phyloP scores from a whole-genome alignment of 2,797 vertebrate species.

The Catharus ustulatus region DNA sequence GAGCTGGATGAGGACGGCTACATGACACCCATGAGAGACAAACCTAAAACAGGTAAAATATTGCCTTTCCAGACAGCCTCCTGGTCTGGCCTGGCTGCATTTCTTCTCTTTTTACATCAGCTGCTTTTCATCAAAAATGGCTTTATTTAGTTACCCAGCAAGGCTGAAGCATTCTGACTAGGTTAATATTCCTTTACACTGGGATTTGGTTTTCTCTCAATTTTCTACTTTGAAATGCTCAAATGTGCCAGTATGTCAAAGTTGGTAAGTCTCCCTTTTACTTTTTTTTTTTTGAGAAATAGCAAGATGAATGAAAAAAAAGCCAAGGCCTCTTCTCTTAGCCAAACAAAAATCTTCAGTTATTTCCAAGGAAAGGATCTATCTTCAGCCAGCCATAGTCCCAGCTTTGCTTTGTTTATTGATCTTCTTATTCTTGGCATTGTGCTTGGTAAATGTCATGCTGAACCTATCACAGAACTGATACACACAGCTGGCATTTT shows the following conservation, averaged over 20 bases:
- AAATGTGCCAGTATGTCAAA: neutral
- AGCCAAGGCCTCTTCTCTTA: neutral
- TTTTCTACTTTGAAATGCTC: neutral
- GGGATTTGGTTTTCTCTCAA: neutral
- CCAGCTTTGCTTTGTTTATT: slow-evolving; percentile 7
- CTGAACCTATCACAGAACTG: neutral
- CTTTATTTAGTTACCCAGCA: neutral
- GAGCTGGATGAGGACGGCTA: slow-evolving; percentile 91
- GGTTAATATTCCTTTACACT: neutral
- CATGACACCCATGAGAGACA: slow-evolving; percentile 94
- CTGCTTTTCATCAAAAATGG: neutral
- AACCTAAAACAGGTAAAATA: slow-evolving; percentile 87
- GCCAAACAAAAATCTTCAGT: neutral
- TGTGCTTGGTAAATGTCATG: slow-evolving; percentile 42
- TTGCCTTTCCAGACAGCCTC: neutral
- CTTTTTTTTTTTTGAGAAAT: neutral
- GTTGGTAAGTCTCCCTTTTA: neutral
- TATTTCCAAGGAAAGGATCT: neutral
- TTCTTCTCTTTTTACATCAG: neutral
- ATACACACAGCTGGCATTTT: slow-evolving; percentile 24
- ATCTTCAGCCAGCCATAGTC: neutral
- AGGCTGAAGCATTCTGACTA: neutral
- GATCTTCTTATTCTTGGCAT: neutral
- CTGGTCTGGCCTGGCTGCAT: neutral
- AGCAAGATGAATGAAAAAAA: neutral